A percentile compares a stretch with the other conserved stretches of the same genome.
Evolutionary conservation across 2,113 vertebrate genomes (phyloP).

Genomic region (Rostratula benghalensis): DNA sequence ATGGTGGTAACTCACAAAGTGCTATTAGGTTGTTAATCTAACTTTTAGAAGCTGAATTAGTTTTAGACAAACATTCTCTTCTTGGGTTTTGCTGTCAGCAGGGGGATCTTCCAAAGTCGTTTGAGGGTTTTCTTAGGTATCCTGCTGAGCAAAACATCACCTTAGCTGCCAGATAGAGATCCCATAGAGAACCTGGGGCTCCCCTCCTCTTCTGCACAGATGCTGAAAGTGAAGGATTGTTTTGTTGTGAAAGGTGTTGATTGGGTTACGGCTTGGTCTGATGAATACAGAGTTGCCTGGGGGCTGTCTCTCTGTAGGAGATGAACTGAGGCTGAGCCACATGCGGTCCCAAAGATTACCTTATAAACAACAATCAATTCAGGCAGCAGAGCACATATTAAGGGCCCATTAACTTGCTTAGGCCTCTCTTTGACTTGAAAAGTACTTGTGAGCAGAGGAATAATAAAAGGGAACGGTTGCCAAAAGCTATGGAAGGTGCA

Average conservation of each 20-base stretch:
- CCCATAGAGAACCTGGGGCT: slow-evolving; percentile 54
- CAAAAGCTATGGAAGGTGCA: slow-evolving; percentile 63
- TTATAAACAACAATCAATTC: slow-evolving; percentile 73
- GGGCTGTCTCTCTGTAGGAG: slow-evolving; percentile 76
- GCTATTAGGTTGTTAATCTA: slow-evolving; percentile 17
- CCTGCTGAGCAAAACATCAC: slow-evolving; percentile 59
- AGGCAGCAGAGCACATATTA: slow-evolving; percentile 60
- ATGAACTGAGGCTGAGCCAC: slow-evolving; percentile 66
- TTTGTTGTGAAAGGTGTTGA: slow-evolving; percentile 68
- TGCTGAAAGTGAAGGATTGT: slow-evolving; percentile 67
- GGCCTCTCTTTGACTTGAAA: slow-evolving; percentile 73
- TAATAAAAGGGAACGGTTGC: slow-evolving; percentile 71
- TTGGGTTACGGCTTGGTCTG: slow-evolving; percentile 76
- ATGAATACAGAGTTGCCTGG: slow-evolving; percentile 78
- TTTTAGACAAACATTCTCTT: slow-evolving; percentile 63
- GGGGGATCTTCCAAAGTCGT: slow-evolving; percentile 37
- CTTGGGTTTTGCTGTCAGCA: slow-evolving; percentile 44
- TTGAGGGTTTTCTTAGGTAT: slow-evolving; percentile 15
- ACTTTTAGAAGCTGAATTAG: slow-evolving; percentile 36
- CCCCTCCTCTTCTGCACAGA: slow-evolving; percentile 18
- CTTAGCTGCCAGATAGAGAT: slow-evolving; percentile 71
- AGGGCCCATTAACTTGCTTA: slow-evolving; percentile 66
- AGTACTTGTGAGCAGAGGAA: slow-evolving; percentile 58
- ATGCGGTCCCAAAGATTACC: slow-evolving; percentile 70
- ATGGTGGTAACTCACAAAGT: background rate